These are phyloP conservation scores for Eulemur rufifrons DNA, from an alignment of 2,113 vertebrate genomes.

Conservation along the genomic window DNA sequence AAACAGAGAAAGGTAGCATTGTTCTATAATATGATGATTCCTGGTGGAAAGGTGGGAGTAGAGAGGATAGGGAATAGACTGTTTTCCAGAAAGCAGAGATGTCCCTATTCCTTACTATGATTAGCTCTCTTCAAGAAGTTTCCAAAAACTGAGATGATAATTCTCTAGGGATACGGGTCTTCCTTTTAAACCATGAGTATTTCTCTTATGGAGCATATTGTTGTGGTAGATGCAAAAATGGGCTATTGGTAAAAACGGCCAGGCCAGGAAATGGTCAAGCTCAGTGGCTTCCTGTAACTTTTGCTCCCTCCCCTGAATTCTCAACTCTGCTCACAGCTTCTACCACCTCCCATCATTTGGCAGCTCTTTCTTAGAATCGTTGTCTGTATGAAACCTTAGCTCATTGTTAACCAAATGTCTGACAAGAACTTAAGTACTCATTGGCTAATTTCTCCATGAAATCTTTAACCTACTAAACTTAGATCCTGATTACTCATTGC, in stretches of 20 bases:
- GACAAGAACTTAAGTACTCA: neutral
- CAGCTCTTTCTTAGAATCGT: neutral
- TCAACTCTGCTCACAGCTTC: neutral
- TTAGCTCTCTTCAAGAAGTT: neutral
- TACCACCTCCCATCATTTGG: neutral
- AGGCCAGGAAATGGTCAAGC: neutral
- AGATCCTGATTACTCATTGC: neutral
- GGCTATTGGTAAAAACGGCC: neutral
- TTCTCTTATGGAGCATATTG: neutral
- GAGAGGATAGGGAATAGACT: fast-evolving
- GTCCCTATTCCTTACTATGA: neutral
- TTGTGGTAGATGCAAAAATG: neutral
- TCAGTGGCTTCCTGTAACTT: neutral
- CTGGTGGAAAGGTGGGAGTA: neutral
- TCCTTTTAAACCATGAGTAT: neutral
- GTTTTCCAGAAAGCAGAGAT: neutral
- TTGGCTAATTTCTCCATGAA: neutral
- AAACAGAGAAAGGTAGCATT: neutral
- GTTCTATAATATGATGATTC: neutral
- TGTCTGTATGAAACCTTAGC: neutral
- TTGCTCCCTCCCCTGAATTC: neutral
- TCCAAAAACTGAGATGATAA: neutral
- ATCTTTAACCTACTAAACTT: neutral
- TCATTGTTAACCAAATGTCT: neutral
- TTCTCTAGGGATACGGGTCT: neutral